Percentiles rank a stretch among this genome's conserved stretches.
Evolutionary conservation across 2,888 invertebrate genomes (phyloP).

Genomic region (Drosophila falleni): DNA sequence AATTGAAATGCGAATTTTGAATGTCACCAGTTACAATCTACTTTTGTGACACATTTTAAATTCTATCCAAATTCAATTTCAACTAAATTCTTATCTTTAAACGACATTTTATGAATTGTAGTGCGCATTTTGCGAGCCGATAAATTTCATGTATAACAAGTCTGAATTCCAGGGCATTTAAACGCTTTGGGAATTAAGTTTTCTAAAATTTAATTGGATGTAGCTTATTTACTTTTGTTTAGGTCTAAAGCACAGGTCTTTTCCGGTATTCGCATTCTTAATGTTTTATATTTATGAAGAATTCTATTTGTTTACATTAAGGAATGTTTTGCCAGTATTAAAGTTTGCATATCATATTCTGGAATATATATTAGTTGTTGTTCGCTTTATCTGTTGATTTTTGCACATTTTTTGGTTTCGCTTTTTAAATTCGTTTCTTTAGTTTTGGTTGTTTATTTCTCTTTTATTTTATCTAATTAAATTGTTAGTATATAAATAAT

Average conservation of each 20-base stretch:
- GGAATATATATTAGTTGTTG: not conserved
- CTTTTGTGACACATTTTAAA: constrained; percentile 10
- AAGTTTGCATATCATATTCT: not conserved
- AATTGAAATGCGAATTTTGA: not conserved
- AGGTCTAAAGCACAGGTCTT: not conserved
- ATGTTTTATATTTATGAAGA: not conserved
- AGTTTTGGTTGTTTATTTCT: not conserved
- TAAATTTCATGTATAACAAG: not conserved
- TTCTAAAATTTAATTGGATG: not conserved
- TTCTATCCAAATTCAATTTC: constrained; percentile 1
- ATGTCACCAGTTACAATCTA: constrained; percentile 28
- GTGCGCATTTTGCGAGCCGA: constrained; percentile 2
- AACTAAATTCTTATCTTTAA: constrained; percentile 10
- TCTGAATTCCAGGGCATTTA: not conserved
- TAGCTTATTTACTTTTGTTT: not conserved
- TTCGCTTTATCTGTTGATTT: not conserved
- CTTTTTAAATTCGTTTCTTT: not conserved
- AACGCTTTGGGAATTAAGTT: constrained; percentile 5
- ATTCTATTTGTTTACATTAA: not conserved
- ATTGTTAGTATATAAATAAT: no score
- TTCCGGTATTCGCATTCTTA: constrained; percentile 1
- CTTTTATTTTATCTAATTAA: not conserved
- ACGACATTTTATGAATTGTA: constrained; percentile 6
- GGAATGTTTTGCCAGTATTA: not conserved
- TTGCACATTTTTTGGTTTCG: not conserved